These are phyloP conservation scores for Apomyelois bistriatella DNA, from an alignment of 2,888 invertebrate genomes.

Conservation along the genomic window DNA sequence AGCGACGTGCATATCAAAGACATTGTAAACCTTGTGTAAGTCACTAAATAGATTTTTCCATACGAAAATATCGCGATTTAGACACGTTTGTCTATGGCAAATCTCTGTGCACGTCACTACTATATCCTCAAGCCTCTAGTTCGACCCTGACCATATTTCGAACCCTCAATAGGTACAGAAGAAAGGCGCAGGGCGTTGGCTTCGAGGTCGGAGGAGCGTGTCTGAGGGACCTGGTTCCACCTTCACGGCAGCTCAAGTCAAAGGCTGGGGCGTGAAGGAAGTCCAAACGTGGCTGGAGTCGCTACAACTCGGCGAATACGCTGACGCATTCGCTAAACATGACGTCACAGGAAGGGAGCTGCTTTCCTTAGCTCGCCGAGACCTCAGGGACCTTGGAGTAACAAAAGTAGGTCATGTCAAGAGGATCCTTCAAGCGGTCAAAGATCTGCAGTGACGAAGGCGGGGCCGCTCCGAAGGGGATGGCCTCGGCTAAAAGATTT, in stretches of 20 bases:
- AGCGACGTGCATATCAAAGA: too few relatives aligned
- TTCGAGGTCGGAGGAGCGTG: slow-evolving; percentile 61
- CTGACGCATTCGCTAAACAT: slow-evolving; percentile 93
- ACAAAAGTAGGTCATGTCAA: slow-evolving; percentile 98
- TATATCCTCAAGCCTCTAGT: slow-evolving; percentile 11
- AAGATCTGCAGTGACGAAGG: slow-evolving; percentile 82
- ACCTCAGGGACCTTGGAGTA: slow-evolving; percentile 94
- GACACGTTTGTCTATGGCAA: too few relatives aligned
- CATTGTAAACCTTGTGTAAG: too few relatives aligned
- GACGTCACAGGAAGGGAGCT: slow-evolving; percentile 96
- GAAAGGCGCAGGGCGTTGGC: slow-evolving; percentile 60
- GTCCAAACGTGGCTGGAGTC: slow-evolving; percentile 95
- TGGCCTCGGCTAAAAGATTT: slow-evolving; percentile 53
- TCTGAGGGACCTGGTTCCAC: slow-evolving; percentile 57
- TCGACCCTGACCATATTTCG: slow-evolving; percentile 31
- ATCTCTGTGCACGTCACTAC: too few relatives aligned
- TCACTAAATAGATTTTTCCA: too few relatives aligned
- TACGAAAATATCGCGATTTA: too few relatives aligned
- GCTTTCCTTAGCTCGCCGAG: slow-evolving; percentile 90
- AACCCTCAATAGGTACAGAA: slow-evolving; percentile 53
- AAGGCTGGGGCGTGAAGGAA: slow-evolving; percentile 91
- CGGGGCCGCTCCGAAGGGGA: slow-evolving; percentile 74
- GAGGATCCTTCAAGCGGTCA: slow-evolving; percentile 94
- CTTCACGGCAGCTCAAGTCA: slow-evolving; percentile 51
- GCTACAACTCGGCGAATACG: slow-evolving; percentile 93